A percentile compares a stretch with the other conserved stretches of the same genome.
phyloP scores from a whole-genome alignment of 2,888 invertebrate species.

The Erpobdella octoculata region DNA sequence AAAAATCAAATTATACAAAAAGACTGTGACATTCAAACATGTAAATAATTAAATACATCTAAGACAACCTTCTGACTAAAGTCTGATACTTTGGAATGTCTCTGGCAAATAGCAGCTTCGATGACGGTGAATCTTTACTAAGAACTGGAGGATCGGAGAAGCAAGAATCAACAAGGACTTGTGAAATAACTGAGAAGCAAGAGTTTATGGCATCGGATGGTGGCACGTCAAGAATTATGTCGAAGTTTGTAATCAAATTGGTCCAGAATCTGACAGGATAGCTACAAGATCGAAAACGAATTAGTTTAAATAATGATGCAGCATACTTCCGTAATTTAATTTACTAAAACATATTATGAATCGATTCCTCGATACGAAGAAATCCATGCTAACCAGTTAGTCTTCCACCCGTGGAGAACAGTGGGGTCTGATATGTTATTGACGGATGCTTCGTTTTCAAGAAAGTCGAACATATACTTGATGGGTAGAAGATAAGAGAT shows the following conservation, averaged over 20 bases:
- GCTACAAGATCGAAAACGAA: constrained; percentile 44
- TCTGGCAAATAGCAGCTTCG: constrained; percentile 95
- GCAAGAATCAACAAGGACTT: constrained; percentile 99
- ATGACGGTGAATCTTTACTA: constrained; percentile 96
- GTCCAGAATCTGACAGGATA: constrained; percentile 84
- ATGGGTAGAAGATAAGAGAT: constrained; percentile 69
- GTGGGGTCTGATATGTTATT: constrained; percentile 87
- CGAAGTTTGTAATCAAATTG: constrained; percentile 97
- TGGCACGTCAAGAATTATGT: constrained; percentile 97
- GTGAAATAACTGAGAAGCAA: constrained; percentile 94
- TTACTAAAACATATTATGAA: no score
- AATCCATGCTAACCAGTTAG: constrained; percentile 60
- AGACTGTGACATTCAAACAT: neutral
- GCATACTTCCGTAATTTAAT: no score
- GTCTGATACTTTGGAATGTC: constrained; percentile 58
- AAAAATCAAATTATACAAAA: neutral
- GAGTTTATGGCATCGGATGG: constrained; percentile 94
- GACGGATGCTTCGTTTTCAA: constrained; percentile 80
- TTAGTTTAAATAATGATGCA: no score
- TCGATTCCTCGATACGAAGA: neutral
- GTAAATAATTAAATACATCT: constrained; percentile 40
- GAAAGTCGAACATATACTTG: constrained; percentile 99
- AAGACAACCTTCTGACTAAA: constrained; percentile 53
- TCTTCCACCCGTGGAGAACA: constrained; percentile 99
- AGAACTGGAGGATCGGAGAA: constrained; percentile 95